phyloP scores from a whole-genome alignment of 2,113 vertebrate genomes.

The Phrynosoma platyrhinos region DNA sequence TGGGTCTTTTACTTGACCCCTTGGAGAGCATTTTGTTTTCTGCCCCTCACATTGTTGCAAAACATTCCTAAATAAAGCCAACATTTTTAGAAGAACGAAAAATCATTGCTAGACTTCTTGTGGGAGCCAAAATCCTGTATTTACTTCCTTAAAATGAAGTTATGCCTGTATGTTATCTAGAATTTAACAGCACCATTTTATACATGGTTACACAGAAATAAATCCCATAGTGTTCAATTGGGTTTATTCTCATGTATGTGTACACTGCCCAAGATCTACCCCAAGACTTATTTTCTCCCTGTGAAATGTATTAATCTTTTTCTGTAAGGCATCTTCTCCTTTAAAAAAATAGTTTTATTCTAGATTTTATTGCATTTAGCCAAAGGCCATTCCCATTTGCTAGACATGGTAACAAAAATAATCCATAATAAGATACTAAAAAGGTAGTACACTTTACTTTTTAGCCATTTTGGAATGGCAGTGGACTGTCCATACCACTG shows the following conservation, averaged over 20 bases:
- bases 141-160: not conserved
- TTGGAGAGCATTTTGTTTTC: not conserved
- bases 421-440: too few species aligned
- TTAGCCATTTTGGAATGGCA: too few species aligned
- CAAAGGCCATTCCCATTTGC: too few species aligned
- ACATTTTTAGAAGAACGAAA: not conserved
- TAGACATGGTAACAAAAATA: too few species aligned
- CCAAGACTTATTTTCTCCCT: not conserved
- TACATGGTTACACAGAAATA: not conserved
- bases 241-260: not conserved
- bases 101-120: not conserved
- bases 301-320: not conserved
- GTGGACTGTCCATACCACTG: too few species aligned
- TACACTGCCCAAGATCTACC: not conserved
- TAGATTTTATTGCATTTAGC: too few species aligned
- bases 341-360: not conserved
- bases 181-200: not conserved
- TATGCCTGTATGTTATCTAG: not conserved
- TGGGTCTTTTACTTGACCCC: not conserved
- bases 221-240: not conserved
- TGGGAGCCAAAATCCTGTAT: too few species aligned
- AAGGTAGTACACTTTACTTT: too few species aligned
- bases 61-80: not conserved
- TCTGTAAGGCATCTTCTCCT: not conserved
- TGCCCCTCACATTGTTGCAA: not conserved